These are phyloP conservation scores for Catotricha subobsoleta DNA, from an alignment of 2,888 invertebrate species.

Conservation along the genomic window DNA sequence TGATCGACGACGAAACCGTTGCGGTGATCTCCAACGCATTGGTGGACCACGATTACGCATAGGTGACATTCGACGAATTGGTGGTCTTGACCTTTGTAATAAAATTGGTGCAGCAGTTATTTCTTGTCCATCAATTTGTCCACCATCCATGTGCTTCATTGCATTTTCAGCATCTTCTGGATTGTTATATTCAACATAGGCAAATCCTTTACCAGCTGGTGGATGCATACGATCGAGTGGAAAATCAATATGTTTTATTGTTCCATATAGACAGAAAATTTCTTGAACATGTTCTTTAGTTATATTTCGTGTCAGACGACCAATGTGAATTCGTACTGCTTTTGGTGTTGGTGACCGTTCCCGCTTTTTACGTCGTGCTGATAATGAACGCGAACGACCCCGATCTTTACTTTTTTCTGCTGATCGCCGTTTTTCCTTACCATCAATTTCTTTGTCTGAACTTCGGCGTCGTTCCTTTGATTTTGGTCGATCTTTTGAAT, in stretches of 20 bases:
- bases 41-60: conserved; percentile 16
- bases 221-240: conserved; percentile 76
- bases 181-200: conserved; percentile 86
- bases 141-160: conserved; percentile 99
- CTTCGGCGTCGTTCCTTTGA: conserved; percentile 25
- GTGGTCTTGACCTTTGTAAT: conserved; percentile 39
- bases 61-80: conserved; percentile 24
- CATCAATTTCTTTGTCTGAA: conserved; percentile 3
- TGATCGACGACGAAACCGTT: conserved; percentile 22
- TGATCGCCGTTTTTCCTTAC: conserved; percentile 8
- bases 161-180: conserved; percentile 96
- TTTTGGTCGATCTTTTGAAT: conserved; percentile 32
- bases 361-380: conserved; percentile 43
- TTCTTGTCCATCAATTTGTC: conserved; percentile 91
- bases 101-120: conserved; percentile 89
- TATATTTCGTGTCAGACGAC: conserved; percentile 80
- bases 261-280: conserved; percentile 70
- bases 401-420: conserved; percentile 18
- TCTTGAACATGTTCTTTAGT: conserved; percentile 77
- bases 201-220: conserved; percentile 78
- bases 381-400: conserved; percentile 35
- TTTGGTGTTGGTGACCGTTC: conserved; percentile 79
- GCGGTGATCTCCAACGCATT: conserved; percentile 28
- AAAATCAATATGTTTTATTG: conserved; percentile 52
- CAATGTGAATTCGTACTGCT: conserved; percentile 87